Evolutionary conservation across 2,797 vertebrate genomes (phyloP).

Genomic region (Sebastes matsubarae): DNA sequence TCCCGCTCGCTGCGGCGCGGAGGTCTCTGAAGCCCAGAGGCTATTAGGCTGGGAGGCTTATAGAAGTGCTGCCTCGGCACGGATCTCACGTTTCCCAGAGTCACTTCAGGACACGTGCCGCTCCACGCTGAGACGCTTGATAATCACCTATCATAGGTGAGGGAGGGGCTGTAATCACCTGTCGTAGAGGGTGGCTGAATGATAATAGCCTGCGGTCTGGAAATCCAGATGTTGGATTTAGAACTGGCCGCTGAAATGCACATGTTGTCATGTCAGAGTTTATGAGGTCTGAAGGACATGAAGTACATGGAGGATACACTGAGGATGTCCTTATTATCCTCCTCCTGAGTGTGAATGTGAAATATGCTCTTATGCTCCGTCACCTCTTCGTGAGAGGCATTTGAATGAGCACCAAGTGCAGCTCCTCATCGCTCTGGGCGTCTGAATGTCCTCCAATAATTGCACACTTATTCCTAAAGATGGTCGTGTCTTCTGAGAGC

Average conservation of each 20-base stretch:
- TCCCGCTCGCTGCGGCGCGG: not conserved
- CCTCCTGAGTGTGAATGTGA: slow-evolving; percentile 2
- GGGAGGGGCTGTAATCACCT: slow-evolving; percentile 16
- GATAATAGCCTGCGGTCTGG: slow-evolving; percentile 7
- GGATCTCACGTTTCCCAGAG: slow-evolving; percentile 52
- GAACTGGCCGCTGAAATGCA: not conserved
- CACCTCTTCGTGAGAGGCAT: slow-evolving; percentile 22
- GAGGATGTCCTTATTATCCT: slow-evolving; percentile 4
- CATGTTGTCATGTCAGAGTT: not conserved
- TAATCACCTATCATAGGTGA: slow-evolving; percentile 40
- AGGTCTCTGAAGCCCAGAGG: slow-evolving; percentile 46
- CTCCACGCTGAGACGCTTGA: slow-evolving; percentile 28
- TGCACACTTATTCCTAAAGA: slow-evolving; percentile 14
- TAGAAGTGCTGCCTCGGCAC: slow-evolving; percentile 57
- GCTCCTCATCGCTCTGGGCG: not conserved
- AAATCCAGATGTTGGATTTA: slow-evolving; percentile 11
- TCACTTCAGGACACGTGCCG: slow-evolving; percentile 50
- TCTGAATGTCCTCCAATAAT: slow-evolving; percentile 4
- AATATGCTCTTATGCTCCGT: not conserved
- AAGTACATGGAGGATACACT: not conserved
- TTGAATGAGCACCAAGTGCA: slow-evolving; percentile 5
- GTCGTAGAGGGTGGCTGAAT: not conserved
- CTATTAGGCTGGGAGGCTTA: slow-evolving; percentile 46
- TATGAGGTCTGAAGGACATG: slow-evolving; percentile 8
- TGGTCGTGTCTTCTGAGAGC: slow-evolving; percentile 3